Base-by-base conservation (phyloP, 2,113 vertebrate genomes). In the Xiphophorus hellerii region DNA sequence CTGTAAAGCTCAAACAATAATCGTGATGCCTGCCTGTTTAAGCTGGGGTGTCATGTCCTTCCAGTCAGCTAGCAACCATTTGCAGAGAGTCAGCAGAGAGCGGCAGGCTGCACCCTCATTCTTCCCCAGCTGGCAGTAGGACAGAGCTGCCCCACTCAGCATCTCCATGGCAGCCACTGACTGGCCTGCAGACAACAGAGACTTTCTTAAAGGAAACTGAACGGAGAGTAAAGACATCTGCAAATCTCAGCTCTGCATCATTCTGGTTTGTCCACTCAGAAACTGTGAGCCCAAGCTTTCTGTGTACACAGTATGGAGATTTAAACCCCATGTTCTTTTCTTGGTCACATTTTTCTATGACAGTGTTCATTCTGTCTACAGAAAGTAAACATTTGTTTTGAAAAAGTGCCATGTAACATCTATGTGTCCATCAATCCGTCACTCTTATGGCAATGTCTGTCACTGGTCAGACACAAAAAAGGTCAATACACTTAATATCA, bases 1-100 rank as follows among this genome's bases (percentile, higher is more conserved):
- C 14, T 48, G 15, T 48, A 20, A 48, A 6, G 14, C 44, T 48
- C 44, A 5, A 48, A 48, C 4, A 4, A 48, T 17, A 48, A 20
- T 48, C 15, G 1, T 17, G 13, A 17, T 7, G 11, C 28, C 0
- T 83, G 54, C 92, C 93, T 98, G 97, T 93, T 98, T 99, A 44
- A 99, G 84, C 83, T 98, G 97, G 58, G 95, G 95, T 1, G 96
- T 97, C 87, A 99, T 96, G 88, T 99, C 98, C 81, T 99, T 99
- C 98, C 98, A 99, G 83, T 99, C 98, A 4, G 96, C 95, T 89
- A 98, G 91, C 84, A 99, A 94, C 98, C 98, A 99, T 77, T 99
- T 99, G 78, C 98, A 97, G 74, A 99, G 89, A 0, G 98, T 99
- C 54, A 99, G 95, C 89, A 99, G 95, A 6, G 98, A 98, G 80